phyloP scores from a whole-genome alignment of 2,797 vertebrate species.

The Syndactyla subalaris region DNA sequence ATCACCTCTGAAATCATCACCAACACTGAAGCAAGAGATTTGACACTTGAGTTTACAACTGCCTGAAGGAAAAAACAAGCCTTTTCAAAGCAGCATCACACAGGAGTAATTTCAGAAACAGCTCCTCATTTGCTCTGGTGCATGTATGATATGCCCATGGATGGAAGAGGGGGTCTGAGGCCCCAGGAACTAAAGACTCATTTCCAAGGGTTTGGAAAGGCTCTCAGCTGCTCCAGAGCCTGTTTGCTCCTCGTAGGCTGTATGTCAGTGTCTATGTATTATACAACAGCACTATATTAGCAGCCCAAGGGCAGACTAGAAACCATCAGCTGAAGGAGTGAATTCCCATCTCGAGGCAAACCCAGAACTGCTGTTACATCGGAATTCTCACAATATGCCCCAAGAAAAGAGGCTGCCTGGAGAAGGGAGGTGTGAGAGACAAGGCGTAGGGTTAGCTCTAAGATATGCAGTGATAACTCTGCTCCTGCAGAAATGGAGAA shows the following conservation, averaged over 20 bases:
- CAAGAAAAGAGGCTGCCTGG: neutral
- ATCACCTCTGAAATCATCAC: neutral
- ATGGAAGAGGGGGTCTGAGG: neutral
- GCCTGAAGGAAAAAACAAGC: neutral
- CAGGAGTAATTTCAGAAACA: neutral
- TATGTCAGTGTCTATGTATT: neutral
- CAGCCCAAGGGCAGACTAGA: neutral
- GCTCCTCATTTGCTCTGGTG: neutral
- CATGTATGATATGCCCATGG: neutral
- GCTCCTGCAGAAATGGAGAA: neutral
- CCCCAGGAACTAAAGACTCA: neutral
- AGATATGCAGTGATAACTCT: conserved; percentile 29
- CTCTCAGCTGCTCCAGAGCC: neutral
- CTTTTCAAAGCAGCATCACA: neutral
- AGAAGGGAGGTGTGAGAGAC: conserved; percentile 23
- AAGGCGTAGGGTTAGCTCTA: neutral
- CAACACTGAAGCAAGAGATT: neutral
- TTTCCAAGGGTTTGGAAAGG: neutral
- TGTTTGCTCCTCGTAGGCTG: neutral
- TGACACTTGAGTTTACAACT: neutral
- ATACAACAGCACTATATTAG: neutral
- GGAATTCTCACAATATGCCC: neutral
- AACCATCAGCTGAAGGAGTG: neutral
- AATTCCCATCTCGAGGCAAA: neutral
- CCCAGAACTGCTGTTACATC: neutral